A percentile compares a stretch with the other conserved stretches of the same genome.
These are phyloP conservation scores for Plebejus argus DNA, from an alignment of 2,888 invertebrate genomes.

Conservation along the genomic window DNA sequence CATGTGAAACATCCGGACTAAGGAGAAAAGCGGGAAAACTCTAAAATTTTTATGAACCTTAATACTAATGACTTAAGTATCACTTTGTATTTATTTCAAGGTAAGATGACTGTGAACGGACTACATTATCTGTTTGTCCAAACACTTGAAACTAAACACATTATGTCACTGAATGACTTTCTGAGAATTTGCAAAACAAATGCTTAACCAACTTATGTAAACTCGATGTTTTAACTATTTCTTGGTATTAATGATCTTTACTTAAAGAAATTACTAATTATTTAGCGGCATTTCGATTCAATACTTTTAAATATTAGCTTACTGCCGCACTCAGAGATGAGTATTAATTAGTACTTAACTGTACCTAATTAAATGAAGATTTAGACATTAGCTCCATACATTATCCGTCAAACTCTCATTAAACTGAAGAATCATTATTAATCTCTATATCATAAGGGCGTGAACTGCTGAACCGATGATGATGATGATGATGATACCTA, in stretches of 20 bases:
- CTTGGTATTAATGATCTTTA: neutral
- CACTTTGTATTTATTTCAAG: neutral
- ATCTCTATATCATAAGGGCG: too few species aligned
- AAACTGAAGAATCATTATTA: too few species aligned
- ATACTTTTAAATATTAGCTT: too few species aligned
- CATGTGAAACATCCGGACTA: conserved; percentile 8
- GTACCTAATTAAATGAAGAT: too few species aligned
- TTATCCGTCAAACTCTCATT: too few species aligned
- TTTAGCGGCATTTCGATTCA: neutral
- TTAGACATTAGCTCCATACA: too few species aligned
- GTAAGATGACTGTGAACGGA: neutral
- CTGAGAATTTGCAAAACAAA: conserved; percentile 17
- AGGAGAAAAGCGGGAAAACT: neutral
- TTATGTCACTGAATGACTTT: conserved; percentile 10
- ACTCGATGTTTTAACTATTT: neutral
- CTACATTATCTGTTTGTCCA: conserved; percentile 6
- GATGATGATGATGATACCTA: too few species aligned
- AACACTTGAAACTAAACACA: conserved; percentile 9
- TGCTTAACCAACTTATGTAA: neutral
- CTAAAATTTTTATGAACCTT: neutral
- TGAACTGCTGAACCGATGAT: too few species aligned
- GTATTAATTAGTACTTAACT: too few species aligned
- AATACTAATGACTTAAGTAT: neutral
- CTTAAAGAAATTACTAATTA: neutral
- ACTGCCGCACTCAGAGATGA: too few species aligned